Evolutionary conservation across 2,888 invertebrate species (phyloP).

Genomic region (Tuberolachnus salignus): DNA sequence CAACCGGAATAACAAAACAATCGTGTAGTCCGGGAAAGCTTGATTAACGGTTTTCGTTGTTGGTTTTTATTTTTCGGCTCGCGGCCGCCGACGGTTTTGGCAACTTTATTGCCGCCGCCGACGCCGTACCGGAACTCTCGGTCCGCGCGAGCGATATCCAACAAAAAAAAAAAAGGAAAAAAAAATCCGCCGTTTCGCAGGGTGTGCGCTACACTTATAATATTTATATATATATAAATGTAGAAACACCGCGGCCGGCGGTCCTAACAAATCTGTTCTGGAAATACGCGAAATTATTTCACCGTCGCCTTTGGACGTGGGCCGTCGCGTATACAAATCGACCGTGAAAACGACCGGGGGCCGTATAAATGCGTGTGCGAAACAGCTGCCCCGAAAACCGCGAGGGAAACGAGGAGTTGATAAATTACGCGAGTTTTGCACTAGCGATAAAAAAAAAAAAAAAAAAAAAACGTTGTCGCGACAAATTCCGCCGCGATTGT

Average conservation of each 20-base stretch:
- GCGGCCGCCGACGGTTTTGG: background rate
- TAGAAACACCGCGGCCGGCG: background rate
- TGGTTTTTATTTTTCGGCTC: background rate
- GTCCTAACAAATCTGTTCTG: background rate
- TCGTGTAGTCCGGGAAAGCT: conserved; percentile 4
- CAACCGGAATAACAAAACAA: conserved; percentile 28
- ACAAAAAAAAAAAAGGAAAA: background rate
- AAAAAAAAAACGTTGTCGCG: too few relatives aligned
- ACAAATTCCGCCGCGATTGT: background rate
- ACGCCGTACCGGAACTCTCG: background rate
- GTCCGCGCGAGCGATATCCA: background rate
- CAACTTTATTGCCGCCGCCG: background rate
- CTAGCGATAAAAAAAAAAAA: too few relatives aligned
- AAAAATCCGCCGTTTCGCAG: too few relatives aligned
- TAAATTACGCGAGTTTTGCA: background rate
- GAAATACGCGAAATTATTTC: background rate
- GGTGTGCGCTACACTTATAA: too few relatives aligned
- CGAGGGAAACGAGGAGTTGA: background rate
- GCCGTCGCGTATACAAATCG: too few relatives aligned
- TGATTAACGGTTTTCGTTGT: conserved; percentile 33
- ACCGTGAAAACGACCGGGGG: too few relatives aligned
- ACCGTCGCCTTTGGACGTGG: too few relatives aligned
- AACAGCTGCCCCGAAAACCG: background rate
- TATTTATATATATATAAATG: too few relatives aligned
- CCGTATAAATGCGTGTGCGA: too few relatives aligned